Evolutionary conservation across 2,888 invertebrate species (phyloP).

Genomic region (Asteroscopus sphinx): DNA sequence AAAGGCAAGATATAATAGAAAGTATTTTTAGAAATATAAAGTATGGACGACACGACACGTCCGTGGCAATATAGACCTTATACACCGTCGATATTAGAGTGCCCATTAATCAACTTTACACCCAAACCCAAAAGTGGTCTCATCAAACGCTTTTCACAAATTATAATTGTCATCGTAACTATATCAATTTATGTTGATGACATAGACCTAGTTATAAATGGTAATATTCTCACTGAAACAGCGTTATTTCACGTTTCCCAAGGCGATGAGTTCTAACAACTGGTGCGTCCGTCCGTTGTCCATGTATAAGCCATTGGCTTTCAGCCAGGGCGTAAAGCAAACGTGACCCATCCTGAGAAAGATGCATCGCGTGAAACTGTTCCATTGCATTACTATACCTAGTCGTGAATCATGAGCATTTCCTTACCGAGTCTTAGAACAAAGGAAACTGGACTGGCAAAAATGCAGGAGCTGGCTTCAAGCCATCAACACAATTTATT

Average conservation of each 20-base stretch:
- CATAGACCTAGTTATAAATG: no score
- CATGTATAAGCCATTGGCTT: slow-evolving; percentile 49
- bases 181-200: no score
- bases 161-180: no score
- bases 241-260: slow-evolving; percentile 24
- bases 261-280: slow-evolving; percentile 40
- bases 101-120: no score
- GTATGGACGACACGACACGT: no score
- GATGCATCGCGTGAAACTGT: slow-evolving; percentile 52
- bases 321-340: slow-evolving; percentile 43
- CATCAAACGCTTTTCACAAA: no score
- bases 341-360: slow-evolving; percentile 46
- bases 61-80: no score
- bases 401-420: slow-evolving; percentile 45
- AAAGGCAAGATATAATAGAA: no score
- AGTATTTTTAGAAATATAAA: no score
- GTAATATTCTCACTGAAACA: slow-evolving; percentile 31
- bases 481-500: no score
- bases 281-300: slow-evolving; percentile 17
- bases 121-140: no score
- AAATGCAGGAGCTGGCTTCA: slow-evolving; percentile 8
- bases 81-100: no score
- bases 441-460: slow-evolving; percentile 31
- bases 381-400: slow-evolving; percentile 41
- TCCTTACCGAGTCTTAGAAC: slow-evolving; percentile 26